Evolutionary conservation across 2,113 vertebrate species (phyloP).

Genomic region (Microcebus jonahi): DNA sequence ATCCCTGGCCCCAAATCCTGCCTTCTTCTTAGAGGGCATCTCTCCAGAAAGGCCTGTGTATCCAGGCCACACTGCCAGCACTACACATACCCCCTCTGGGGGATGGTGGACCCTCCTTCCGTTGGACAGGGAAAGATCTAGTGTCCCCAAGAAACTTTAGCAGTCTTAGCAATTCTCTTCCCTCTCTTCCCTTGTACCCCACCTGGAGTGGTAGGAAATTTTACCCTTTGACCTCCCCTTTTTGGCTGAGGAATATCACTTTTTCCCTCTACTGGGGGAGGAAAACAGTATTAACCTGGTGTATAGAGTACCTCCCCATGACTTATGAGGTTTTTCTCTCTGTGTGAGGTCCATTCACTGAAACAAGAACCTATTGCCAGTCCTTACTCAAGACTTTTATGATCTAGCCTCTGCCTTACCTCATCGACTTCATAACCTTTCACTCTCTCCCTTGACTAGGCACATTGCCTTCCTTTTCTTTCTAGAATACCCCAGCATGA

Average conservation of each 20-base stretch:
- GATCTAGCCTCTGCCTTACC: neutral
- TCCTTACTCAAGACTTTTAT: neutral
- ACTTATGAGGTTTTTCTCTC: neutral
- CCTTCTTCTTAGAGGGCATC: neutral
- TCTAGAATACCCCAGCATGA: neutral
- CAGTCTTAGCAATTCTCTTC: neutral
- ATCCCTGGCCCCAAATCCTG: neutral
- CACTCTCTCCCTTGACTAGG: neutral
- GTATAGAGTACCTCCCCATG: accelerated
- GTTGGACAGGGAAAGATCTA: too few species aligned
- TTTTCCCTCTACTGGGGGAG: neutral
- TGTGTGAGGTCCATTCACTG: neutral
- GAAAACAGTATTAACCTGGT: neutral
- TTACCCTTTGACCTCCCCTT: neutral
- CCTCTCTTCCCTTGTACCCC: neutral
- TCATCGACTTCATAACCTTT: neutral
- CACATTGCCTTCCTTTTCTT: neutral
- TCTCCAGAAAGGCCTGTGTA: neutral
- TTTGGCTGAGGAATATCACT: neutral
- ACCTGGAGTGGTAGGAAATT: neutral
- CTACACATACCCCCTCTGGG: neutral
- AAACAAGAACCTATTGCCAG: neutral
- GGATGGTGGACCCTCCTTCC: neutral
- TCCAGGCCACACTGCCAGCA: neutral
- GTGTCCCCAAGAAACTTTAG: neutral